phyloP scores from a whole-genome alignment of 2,888 invertebrate genomes.

The Pristionchus maxplancki region DNA sequence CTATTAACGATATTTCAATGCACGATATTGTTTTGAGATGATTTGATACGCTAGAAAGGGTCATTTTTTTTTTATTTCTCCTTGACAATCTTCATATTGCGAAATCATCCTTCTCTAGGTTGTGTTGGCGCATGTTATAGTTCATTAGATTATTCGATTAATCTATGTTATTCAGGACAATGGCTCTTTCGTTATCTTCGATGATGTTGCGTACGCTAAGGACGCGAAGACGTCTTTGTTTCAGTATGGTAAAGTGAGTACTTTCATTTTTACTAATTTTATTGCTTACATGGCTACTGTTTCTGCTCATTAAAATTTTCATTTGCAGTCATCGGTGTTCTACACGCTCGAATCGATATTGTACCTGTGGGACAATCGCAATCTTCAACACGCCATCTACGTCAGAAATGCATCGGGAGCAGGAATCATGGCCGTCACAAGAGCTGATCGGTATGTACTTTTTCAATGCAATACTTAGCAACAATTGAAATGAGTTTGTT shows the following conservation, averaged over 20 bases:
- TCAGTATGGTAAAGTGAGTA: constrained; percentile 83
- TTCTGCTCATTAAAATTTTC: not conserved
- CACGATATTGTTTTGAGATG: too few species aligned
- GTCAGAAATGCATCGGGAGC: constrained; percentile 88
- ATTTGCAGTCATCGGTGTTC: constrained; percentile 88
- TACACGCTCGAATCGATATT: constrained; percentile 96
- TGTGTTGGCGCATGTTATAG: too few species aligned
- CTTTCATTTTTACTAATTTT: too few species aligned
- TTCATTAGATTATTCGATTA: not conserved
- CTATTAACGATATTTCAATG: not conserved
- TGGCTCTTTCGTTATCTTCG: constrained; percentile 95
- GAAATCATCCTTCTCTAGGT: not conserved
- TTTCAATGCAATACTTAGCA: not conserved
- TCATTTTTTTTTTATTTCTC: too few species aligned
- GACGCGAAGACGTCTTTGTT: constrained; percentile 97
- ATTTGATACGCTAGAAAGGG: too few species aligned
- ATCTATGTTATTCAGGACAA: constrained; percentile 88
- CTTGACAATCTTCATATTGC: not conserved
- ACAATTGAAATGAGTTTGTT: constrained; percentile 35
- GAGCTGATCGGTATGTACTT: constrained; percentile 66
- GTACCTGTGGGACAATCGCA: constrained; percentile 93
- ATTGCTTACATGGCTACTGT: not conserved
- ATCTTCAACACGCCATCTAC: constrained; percentile 91
- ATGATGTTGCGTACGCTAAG: constrained; percentile 99
- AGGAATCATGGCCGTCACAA: constrained; percentile 79